Evolutionary conservation across 2,113 vertebrate species (phyloP).

Genomic region (Circaetus gallicus): DNA sequence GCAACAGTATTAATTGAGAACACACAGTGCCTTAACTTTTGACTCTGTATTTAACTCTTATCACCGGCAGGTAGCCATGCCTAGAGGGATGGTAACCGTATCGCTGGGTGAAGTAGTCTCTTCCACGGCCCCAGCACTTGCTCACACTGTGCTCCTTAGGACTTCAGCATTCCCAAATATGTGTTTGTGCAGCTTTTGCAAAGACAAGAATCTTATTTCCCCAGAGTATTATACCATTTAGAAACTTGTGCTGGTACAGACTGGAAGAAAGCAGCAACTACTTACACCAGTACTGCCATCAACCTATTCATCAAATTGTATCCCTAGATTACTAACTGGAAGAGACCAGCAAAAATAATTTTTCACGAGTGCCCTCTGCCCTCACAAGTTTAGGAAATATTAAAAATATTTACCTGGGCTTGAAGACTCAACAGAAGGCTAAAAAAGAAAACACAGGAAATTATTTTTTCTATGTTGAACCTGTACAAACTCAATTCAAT

Average conservation of each 20-base stretch:
- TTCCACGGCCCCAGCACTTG: background rate
- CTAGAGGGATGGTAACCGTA: background rate
- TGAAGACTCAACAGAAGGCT: slow-evolving; percentile 92
- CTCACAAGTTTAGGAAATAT: background rate
- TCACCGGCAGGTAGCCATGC: rapidly evolving
- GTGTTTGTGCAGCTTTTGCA: background rate
- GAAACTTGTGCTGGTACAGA: background rate
- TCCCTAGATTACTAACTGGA: background rate
- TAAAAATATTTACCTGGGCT: slow-evolving; percentile 86
- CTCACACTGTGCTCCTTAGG: background rate
- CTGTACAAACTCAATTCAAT: background rate
- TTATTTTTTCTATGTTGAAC: slow-evolving; percentile 24
- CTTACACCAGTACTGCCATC: background rate
- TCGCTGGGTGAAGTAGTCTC: background rate
- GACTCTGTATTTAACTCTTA: background rate
- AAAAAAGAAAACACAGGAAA: slow-evolving; percentile 48
- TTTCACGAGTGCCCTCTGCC: background rate
- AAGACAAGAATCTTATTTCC: background rate
- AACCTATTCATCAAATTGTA: background rate
- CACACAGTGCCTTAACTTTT: background rate
- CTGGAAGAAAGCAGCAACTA: background rate
- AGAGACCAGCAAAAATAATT: background rate
- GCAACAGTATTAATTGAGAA: background rate
- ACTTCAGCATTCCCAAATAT: rapidly evolving
- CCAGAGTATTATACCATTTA: background rate